Base-by-base conservation (phyloP, 2,888 invertebrate genomes). In the Darwinula stevensoni region DNA sequence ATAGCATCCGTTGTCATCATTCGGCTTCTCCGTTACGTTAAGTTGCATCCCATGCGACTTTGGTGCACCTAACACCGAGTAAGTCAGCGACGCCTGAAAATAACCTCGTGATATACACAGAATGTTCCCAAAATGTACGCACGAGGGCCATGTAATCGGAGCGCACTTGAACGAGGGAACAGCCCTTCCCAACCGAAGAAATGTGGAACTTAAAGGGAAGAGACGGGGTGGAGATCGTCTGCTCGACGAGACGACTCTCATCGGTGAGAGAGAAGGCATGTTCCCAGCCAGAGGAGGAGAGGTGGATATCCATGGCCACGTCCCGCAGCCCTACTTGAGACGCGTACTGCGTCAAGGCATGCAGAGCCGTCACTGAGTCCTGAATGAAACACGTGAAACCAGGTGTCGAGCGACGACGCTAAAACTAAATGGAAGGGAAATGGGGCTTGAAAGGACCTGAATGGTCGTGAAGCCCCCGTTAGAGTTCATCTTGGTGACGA, bases 391-490 rank as follows among this genome's bases (percentile, higher is more conserved):
- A n/a, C n/a, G n/a, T 9, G 9, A 22, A n/a, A 22, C 6, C 6
- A 22, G n/a, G n/a, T n/a, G n/a, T n/a, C n/a, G n/a, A n/a, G n/a
- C n/a, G n/a, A n/a, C n/a, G n/a, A n/a, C n/a, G n/a, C n/a, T n/a
- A n/a, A n/a, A n/a, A n/a, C n/a, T n/a, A n/a, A n/a, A n/a, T n/a
- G n/a, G n/a, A n/a, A n/a, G n/a, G n/a, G n/a, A n/a, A n/a, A n/a
- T n/a, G n/a, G n/a, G n/a, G n/a, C n/a, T n/a, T n/a, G n/a, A n/a
- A n/a, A n/a, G n/a, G n/a, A 58, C 58, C 49, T 66, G 68, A 1
- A 69, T 67, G 2, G 67, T 67, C 3, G 65, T 59, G 44, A 69
- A 72, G 16, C 71, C 71, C 13, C 70, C 71, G 35, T 64, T 53
- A 27, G 57, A 57, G 44, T 69, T 71, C 40, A 67, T 56, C 44